Conservation (phyloP, 2,113 vertebrate genomes). For the Cinclus cinclus region DNA sequence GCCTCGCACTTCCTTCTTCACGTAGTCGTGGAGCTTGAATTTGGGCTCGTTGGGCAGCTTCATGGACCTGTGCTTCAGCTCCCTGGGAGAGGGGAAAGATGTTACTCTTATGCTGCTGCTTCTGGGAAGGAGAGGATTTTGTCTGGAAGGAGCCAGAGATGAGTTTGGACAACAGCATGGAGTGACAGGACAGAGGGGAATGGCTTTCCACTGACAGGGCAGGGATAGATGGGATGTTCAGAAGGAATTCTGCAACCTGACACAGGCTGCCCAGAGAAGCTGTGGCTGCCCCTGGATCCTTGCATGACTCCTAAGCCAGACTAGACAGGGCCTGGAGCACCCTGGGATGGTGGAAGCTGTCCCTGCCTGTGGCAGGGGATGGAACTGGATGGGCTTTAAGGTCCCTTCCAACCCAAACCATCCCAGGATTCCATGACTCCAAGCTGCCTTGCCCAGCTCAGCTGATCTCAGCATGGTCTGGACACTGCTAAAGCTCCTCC, state of each 20-base stretch:
- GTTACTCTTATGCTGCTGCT: background rate
- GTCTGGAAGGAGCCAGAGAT: background rate
- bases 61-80: conserved; percentile 85
- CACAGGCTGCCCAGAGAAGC: background rate
- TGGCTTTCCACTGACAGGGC: background rate
- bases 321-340: rapidly evolving
- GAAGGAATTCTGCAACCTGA: background rate
- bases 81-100: conserved; percentile 64
- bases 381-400: background rate
- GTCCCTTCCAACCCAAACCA: background rate
- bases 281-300: background rate
- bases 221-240: background rate
- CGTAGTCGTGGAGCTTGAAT: conserved; percentile 91
- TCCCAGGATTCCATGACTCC: background rate
- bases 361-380: background rate
- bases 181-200: background rate
- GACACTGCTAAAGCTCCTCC: background rate
- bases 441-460: background rate
- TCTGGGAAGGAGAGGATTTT: background rate
- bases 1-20: conserved; percentile 83
- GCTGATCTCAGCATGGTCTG: rapidly evolving
- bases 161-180: background rate
- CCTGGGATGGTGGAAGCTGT: background rate
- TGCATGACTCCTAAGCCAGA: background rate
- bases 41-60: conserved; percentile 82